phyloP scores from a whole-genome alignment of 2,113 vertebrate genomes.

The Hydrochoerus hydrochaeris region DNA sequence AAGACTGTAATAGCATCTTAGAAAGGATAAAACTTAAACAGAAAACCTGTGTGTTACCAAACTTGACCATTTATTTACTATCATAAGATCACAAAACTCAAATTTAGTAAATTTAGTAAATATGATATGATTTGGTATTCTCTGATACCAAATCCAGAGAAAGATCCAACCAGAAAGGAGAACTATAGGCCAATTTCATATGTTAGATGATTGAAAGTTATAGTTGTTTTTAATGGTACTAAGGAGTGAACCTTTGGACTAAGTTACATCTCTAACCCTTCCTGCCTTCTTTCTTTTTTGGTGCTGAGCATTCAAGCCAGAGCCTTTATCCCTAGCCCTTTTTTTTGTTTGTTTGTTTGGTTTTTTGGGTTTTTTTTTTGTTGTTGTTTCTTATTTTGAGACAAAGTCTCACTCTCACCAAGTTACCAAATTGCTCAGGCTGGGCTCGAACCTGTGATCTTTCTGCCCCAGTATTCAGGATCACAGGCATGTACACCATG shows the following conservation, averaged over 20 bases:
- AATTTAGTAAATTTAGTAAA: slow-evolving; percentile 13
- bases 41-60: not conserved
- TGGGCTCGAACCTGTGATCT: not conserved
- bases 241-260: not conserved
- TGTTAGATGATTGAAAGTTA: not conserved
- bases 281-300: not conserved
- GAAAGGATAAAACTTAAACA: not conserved
- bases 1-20: not conserved
- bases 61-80: not conserved
- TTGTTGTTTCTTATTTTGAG: not conserved
- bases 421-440: not conserved
- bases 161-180: too few species aligned
- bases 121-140: too few species aligned
- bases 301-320: not conserved
- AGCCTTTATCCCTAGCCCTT: not conserved
- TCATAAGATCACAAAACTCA: slow-evolving; percentile 21
- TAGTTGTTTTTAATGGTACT: not conserved
- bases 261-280: not conserved
- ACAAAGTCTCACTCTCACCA: not conserved
- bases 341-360: too few species aligned
- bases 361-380: too few species aligned
- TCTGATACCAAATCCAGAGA: too few species aligned
- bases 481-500: not conserved
- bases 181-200: too few species aligned
- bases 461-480: not conserved